These are phyloP conservation scores for Neosilurus hyrtlii DNA, from an alignment of 2,797 vertebrate species.

Conservation along the genomic window DNA sequence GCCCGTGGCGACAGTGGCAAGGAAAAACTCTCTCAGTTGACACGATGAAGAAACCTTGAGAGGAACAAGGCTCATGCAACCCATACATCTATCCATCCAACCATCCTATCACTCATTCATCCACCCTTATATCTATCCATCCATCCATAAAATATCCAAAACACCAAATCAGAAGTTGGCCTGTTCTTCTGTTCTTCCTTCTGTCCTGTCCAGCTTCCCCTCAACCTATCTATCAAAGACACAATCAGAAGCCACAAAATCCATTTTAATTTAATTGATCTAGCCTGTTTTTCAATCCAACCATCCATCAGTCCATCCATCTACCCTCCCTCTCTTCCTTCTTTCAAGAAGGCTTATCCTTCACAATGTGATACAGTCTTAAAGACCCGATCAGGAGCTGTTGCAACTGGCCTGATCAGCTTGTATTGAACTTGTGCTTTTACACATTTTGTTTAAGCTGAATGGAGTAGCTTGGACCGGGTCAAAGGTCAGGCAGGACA, in stretches of 20 bases:
- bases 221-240: not conserved
- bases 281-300: not conserved
- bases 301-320: not conserved
- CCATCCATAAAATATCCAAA: too few relatives aligned
- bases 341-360: not conserved
- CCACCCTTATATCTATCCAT: too few relatives aligned
- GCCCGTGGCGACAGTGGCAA: too few relatives aligned
- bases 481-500: conserved; percentile 47
- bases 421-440: not conserved
- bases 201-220: not conserved
- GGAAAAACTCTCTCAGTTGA: too few relatives aligned
- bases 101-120: too few relatives aligned
- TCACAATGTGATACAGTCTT: not conserved
- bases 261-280: not conserved
- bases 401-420: not conserved
- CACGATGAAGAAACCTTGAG: too few relatives aligned
- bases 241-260: not conserved
- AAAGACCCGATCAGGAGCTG: not conserved
- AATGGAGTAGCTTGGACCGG: conserved; percentile 31
- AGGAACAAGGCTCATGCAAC: too few relatives aligned
- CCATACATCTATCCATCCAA: too few relatives aligned
- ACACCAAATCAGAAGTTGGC: too few relatives aligned
- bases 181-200: too few relatives aligned
- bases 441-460: not conserved
- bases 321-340: too few relatives aligned